Evolutionary conservation across 2,113 vertebrate genomes (phyloP).

Genomic region (Nettapus auritus): DNA sequence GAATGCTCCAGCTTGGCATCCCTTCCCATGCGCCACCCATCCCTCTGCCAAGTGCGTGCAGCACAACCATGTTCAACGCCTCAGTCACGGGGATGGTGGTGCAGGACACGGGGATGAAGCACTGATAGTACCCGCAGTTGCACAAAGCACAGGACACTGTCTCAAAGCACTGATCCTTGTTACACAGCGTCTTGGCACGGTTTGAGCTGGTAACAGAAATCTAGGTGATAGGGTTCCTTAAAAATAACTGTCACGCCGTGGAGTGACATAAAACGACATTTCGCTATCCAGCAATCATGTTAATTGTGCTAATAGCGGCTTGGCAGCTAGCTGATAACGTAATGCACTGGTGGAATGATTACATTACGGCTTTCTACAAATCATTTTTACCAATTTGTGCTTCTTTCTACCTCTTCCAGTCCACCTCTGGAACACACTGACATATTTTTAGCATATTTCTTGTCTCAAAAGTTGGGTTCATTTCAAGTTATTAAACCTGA

Average conservation of each 20-base stretch:
- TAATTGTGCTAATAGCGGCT: background rate
- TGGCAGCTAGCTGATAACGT: background rate
- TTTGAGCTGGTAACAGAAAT: background rate
- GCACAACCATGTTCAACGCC: background rate
- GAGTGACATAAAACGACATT: background rate
- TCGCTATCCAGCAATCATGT: background rate
- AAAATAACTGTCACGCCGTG: background rate
- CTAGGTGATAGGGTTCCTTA: background rate
- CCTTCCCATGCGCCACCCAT: background rate
- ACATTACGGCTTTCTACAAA: background rate
- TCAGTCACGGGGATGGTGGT: accelerated
- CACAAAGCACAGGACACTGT: background rate
- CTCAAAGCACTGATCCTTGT: background rate
- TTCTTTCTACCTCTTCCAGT: background rate
- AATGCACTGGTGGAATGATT: background rate
- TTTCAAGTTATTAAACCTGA: slow-evolving; percentile 1
- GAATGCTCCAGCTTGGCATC: background rate
- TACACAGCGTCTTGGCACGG: background rate
- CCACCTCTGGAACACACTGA: background rate
- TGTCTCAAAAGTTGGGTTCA: background rate
- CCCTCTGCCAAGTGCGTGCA: background rate
- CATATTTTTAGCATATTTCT: background rate
- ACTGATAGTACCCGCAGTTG: accelerated
- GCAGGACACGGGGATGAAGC: background rate
- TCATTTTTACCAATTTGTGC: background rate